Conservation (phyloP, 2,888 invertebrate genomes). For the Bombylius discolor region DNA sequence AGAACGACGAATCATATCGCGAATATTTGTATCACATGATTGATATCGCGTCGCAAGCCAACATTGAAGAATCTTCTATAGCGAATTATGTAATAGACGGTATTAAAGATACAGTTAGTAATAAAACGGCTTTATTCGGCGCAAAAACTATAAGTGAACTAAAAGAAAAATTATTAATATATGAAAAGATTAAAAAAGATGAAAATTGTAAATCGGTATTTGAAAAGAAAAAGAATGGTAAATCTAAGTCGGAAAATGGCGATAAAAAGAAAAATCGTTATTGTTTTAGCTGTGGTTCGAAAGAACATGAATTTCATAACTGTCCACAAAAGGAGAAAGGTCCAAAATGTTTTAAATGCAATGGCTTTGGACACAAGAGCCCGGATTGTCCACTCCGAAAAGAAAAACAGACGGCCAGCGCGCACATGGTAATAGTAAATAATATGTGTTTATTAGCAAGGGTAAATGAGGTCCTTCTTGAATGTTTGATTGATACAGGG, state of each 20-base stretch:
- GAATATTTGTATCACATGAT: slow-evolving; percentile 11
- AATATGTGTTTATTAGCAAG: too few relatives aligned
- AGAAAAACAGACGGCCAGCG: too few relatives aligned
- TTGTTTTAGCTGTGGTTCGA: background rate
- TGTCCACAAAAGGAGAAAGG: background rate
- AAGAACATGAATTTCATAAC: background rate
- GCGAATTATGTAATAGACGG: slow-evolving; percentile 9
- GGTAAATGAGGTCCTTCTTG: too few relatives aligned
- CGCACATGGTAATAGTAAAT: too few relatives aligned
- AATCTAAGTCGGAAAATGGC: too few relatives aligned
- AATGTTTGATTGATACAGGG: too few relatives aligned
- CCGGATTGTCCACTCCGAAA: too few relatives aligned
- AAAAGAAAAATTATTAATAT: slow-evolving; percentile 3
- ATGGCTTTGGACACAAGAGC: too few relatives aligned
- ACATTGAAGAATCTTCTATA: slow-evolving; percentile 6
- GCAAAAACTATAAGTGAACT: slow-evolving; percentile 2
- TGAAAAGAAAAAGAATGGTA: too few relatives aligned
- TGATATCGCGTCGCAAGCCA: slow-evolving; percentile 7
- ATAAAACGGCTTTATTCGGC: slow-evolving; percentile 7
- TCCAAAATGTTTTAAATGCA: background rate
- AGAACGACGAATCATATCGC: slow-evolving; percentile 1
- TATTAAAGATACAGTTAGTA: slow-evolving; percentile 4
- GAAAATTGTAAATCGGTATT: too few relatives aligned
- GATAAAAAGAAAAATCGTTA: background rate
- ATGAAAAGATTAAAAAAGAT: slow-evolving; percentile 6